phyloP scores from a whole-genome alignment of 2,888 invertebrate species.

The Dusona sp. region DNA sequence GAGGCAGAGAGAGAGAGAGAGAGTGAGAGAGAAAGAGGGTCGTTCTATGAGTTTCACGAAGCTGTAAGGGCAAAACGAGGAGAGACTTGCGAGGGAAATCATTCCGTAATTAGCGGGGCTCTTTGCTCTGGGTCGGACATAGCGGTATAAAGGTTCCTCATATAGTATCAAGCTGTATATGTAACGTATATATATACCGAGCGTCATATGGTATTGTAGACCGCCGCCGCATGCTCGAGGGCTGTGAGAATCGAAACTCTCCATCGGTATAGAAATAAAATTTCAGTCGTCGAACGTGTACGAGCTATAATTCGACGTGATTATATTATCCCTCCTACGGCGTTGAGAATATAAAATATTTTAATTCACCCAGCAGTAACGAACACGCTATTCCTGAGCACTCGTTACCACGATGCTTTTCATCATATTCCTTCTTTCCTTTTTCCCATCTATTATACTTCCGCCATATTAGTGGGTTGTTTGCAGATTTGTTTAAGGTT shows the following conservation, averaged over 20 bases:
- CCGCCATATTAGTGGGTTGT: not conserved
- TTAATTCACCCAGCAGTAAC: constrained; percentile 32
- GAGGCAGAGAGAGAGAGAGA: constrained; percentile 9
- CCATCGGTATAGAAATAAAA: constrained; percentile 53
- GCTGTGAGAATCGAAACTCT: constrained; percentile 62
- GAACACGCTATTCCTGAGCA: constrained; percentile 40
- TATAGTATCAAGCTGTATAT: constrained; percentile 29
- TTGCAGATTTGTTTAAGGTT: not conserved
- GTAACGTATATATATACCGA: constrained; percentile 19
- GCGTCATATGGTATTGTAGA: constrained; percentile 41
- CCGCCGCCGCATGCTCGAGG: constrained; percentile 41
- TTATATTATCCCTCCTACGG: constrained; percentile 65
- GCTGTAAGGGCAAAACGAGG: constrained; percentile 63
- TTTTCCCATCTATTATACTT: not conserved
- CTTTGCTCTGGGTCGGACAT: constrained; percentile 68
- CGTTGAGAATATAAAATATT: constrained; percentile 46
- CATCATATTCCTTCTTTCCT: constrained; percentile 2
- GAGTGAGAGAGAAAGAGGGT: constrained; percentile 37
- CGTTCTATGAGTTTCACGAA: constrained; percentile 47
- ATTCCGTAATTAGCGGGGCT: constrained; percentile 67
- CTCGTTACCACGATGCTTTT: constrained; percentile 19
- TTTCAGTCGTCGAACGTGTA: constrained; percentile 51
- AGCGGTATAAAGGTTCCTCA: constrained; percentile 66
- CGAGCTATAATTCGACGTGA: constrained; percentile 61
- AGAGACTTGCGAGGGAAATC: constrained; percentile 67